These are phyloP conservation scores for Ellobium chinense DNA, from an alignment of 2,888 invertebrate genomes.

Conservation along the genomic window DNA sequence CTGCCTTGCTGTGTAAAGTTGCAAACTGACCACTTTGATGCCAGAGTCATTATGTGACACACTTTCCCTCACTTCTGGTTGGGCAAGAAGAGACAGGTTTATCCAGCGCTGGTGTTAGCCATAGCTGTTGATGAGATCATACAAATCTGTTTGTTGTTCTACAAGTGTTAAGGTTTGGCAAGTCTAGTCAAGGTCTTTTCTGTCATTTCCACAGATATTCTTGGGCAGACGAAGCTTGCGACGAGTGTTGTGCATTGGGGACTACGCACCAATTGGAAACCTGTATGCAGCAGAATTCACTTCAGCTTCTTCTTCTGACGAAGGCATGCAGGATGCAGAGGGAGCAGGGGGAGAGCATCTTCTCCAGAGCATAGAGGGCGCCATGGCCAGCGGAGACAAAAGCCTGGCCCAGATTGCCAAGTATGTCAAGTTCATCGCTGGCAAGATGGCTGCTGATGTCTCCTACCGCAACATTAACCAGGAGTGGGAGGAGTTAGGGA, in stretches of 20 bases:
- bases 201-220: constrained; percentile 43
- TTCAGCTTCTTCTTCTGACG: not conserved
- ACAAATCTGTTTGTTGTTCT: not conserved
- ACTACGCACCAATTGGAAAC: constrained; percentile 51
- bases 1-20: too few relatives aligned
- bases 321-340: not conserved
- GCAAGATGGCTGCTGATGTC: constrained; percentile 52
- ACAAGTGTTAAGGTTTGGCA: too few relatives aligned
- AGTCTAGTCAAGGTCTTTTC: too few relatives aligned
- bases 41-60: too few relatives aligned
- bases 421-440: constrained; percentile 50
- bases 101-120: too few relatives aligned
- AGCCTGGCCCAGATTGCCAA: constrained; percentile 37
- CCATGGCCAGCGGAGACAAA: not conserved
- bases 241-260: constrained; percentile 50
- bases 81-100: too few relatives aligned
- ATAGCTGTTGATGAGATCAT: too few relatives aligned
- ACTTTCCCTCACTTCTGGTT: too few relatives aligned
- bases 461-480: constrained; percentile 49
- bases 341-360: constrained; percentile 2
- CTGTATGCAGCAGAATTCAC: constrained; percentile 44
- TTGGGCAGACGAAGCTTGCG: constrained; percentile 50
- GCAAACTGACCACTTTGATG: too few relatives aligned
- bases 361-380: constrained; percentile 14
- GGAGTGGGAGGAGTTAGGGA: constrained; percentile 54